Evolutionary conservation across 2,113 vertebrate genomes (phyloP).

Genomic region (Gambusia affinis): DNA sequence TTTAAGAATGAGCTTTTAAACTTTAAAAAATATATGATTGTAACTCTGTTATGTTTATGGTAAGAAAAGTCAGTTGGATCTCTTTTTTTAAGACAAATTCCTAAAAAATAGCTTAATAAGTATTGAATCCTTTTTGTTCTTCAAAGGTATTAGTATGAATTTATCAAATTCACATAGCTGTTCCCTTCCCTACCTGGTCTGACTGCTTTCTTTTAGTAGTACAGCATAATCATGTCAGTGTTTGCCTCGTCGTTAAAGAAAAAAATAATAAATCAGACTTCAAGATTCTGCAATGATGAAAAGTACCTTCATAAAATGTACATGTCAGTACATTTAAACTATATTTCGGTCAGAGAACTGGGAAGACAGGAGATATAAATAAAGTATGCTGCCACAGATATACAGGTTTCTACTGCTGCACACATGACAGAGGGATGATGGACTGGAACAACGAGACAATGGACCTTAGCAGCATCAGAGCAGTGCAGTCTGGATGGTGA

Average conservation of each 20-base stretch:
- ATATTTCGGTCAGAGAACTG: slow-evolving; percentile 33
- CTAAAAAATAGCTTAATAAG: slow-evolving; percentile 62
- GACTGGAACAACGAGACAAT: slow-evolving; percentile 33
- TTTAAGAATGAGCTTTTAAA: slow-evolving; percentile 30
- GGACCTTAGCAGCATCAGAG: slow-evolving; percentile 51
- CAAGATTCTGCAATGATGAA: slow-evolving; percentile 22
- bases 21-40: slow-evolving; percentile 50
- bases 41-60: slow-evolving; percentile 37
- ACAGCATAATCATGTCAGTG: slow-evolving; percentile 36
- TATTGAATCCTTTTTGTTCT: slow-evolving; percentile 39
- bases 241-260: slow-evolving; percentile 41
- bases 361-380: slow-evolving; percentile 58
- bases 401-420: slow-evolving; percentile 47
- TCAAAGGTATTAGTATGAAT: slow-evolving; percentile 23
- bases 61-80: slow-evolving; percentile 56
- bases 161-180: slow-evolving; percentile 33
- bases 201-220: slow-evolving; percentile 22
- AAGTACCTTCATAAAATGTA: slow-evolving; percentile 60
- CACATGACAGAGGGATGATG: slow-evolving; percentile 30
- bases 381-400: slow-evolving; percentile 43
- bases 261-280: slow-evolving; percentile 32
- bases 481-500: slow-evolving; percentile 54
- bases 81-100: slow-evolving; percentile 25
- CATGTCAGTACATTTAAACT: slow-evolving; percentile 16
- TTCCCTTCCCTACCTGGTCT: slow-evolving; percentile 5